Base-by-base conservation (phyloP, 2,113 vertebrate genomes). In the Heterochromis multidens region DNA sequence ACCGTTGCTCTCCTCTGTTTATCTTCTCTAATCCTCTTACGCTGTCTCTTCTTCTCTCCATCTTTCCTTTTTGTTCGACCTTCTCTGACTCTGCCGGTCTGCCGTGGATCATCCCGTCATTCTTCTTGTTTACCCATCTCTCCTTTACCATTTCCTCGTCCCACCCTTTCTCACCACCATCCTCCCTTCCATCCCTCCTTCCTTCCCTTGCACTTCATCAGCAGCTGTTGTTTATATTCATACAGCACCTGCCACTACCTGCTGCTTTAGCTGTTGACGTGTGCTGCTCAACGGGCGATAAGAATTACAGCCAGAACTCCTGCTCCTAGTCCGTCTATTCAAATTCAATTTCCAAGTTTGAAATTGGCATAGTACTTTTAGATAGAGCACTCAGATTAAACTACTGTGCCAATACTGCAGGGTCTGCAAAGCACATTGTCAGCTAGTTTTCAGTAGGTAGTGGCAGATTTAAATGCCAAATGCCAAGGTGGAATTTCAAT, bases 151-250 rank as follows among this genome's bases (percentile, higher is more conserved):
- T 43, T 87, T 72, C 65, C 57, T 29, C 65, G 7, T 58, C 76
- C 54, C 46, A 62, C 67, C 76, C 82, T 82, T 46, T 43, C 70
- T 74, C 67, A 5, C 58, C 63, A 7, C 46, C 76, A 1, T 4
- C 25, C 27, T 46, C 19, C 21, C 25, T 6, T 2, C 14, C 46
- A 43, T 23, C 79, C 31, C 62, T 31, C 29, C 52, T 4, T 13
- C 70, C 27, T 21, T 27, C 72, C 61, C 81, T 84, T 25, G 4
- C 92, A 79, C 88, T 81, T 81, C 85, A 90, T 88, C 91, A 91
- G 89, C 91, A 93, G 90, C 91, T 92, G 94, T 92, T 93, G 93
- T 92, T 94, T 92, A 90, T 91, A 89, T 92, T 92, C 89, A 87
- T 87, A 72, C 77, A 86, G 80, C 92, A 91, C 90, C 93, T 91